A percentile compares a stretch with the other conserved stretches of the same genome.
Evolutionary conservation across 2,797 vertebrate species (phyloP).

Genomic region (Enteromius fasciolatus): DNA sequence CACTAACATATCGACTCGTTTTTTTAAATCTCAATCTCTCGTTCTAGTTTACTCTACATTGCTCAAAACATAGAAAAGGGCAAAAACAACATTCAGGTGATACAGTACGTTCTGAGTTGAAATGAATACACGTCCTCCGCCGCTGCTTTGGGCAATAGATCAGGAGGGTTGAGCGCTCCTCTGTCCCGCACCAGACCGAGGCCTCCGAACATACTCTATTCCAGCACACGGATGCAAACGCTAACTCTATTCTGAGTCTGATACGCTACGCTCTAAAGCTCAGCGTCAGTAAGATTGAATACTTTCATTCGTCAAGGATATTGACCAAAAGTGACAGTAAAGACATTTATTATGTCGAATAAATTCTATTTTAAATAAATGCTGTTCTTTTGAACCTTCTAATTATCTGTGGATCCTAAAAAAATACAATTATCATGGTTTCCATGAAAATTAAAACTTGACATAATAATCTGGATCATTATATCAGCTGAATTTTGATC

Average conservation of each 20-base stretch:
- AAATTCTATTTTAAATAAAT: neutral
- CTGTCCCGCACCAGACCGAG: constrained; percentile 26
- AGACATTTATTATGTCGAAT: neutral
- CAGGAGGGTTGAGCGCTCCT: constrained; percentile 58
- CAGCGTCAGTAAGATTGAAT: neutral
- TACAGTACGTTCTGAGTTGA: constrained; percentile 48
- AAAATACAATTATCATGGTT: neutral
- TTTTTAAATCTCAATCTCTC: constrained; percentile 37
- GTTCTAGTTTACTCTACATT: constrained; percentile 52
- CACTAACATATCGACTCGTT: constrained; percentile 54
- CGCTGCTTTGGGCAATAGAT: constrained; percentile 60
- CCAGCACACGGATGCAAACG: neutral
- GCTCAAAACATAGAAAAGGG: constrained; percentile 55
- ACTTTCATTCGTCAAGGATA: neutral
- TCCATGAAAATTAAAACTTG: neutral
- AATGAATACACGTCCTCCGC: constrained; percentile 61
- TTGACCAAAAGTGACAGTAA: neutral
- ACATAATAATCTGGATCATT: neutral
- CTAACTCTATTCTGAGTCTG: neutral
- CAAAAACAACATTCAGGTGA: constrained; percentile 58
- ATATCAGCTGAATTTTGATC: neutral
- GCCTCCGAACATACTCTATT: constrained; percentile 7
- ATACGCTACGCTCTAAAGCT: neutral
- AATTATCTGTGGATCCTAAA: neutral
- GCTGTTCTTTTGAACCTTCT: neutral